phyloP scores from a whole-genome alignment of 2,888 invertebrate species.

The Escarpia spicata region DNA sequence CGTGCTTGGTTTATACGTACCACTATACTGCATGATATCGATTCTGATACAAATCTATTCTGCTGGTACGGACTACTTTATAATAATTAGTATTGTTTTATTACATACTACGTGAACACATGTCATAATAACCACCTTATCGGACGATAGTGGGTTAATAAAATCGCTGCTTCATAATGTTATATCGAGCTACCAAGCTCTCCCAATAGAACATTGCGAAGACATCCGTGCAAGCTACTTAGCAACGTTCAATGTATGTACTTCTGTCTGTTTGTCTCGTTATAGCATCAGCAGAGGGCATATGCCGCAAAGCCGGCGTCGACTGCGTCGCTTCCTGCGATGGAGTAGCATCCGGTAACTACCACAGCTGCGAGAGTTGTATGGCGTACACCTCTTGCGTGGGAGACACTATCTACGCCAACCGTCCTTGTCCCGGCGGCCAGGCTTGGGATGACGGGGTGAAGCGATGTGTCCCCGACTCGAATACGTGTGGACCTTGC shows the following conservation, averaged over 20 bases:
- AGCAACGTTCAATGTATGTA: neutral
- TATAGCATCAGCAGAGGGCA: neutral
- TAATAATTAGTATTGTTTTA: too few relatives aligned
- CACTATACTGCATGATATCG: too few relatives aligned
- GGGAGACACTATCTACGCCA: neutral
- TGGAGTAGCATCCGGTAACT: constrained; percentile 27
- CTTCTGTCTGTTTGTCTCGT: neutral
- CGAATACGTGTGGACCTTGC: neutral
- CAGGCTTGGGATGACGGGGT: neutral
- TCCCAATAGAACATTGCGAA: neutral
- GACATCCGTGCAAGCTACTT: neutral
- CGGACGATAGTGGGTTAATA: too few relatives aligned
- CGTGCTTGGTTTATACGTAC: too few relatives aligned
- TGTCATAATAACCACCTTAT: too few relatives aligned
- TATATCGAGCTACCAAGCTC: neutral
- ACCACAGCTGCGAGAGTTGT: constrained; percentile 30
- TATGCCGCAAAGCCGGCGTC: neutral
- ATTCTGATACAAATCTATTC: too few relatives aligned
- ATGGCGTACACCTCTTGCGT: constrained; percentile 21
- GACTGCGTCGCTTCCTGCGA: constrained; percentile 25
- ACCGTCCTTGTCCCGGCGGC: neutral
- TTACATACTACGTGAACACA: too few relatives aligned
- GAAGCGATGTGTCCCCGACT: neutral
- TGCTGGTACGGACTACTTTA: too few relatives aligned
- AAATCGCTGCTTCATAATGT: neutral